Percentiles rank a stretch among this genome's conserved stretches.
Evolutionary conservation across 1,140 invertebrate species (phyloP).

Genomic region (Pseudomyrmex cubaensis): DNA sequence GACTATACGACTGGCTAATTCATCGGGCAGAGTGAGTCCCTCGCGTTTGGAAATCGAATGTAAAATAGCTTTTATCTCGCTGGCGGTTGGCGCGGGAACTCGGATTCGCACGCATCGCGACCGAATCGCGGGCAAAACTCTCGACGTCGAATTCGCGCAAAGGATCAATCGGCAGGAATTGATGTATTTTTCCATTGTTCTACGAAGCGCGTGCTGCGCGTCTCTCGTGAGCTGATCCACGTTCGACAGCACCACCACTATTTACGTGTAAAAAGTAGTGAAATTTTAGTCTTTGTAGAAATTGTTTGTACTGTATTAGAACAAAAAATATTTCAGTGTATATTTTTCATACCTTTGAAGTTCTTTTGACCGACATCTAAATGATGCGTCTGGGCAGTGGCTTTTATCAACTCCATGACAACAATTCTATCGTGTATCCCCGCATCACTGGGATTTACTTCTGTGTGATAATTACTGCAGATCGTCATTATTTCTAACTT

Average conservation of each 20-base stretch:
- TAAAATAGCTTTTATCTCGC: constrained; percentile 91
- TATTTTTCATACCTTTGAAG: constrained; percentile 92
- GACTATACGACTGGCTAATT: constrained; percentile 92
- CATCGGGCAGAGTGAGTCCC: constrained; percentile 90
- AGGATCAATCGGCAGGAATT: constrained; percentile 97
- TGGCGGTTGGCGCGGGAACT: constrained; percentile 93
- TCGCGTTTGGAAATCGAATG: constrained; percentile 93
- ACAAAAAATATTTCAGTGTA: constrained; percentile 1
- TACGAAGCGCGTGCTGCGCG: constrained; percentile 98
- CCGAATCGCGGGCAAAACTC: constrained; percentile 97
- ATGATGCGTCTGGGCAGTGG: constrained; percentile 97
- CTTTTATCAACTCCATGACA: constrained; percentile 99
- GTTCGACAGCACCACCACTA: constrained; percentile 97
- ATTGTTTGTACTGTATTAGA: constrained; percentile 4
- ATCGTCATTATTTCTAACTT: constrained; percentile 98
- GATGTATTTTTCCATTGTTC: constrained; percentile 99
- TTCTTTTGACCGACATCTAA: constrained; percentile 95
- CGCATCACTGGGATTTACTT: constrained; percentile 99
- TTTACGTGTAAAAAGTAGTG: constrained; percentile 53
- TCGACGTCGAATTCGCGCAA: constrained; percentile 97
- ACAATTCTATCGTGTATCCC: constrained; percentile 98
- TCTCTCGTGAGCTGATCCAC: constrained; percentile 98
- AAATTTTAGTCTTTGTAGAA: constrained; percentile 4
- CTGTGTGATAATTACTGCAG: constrained; percentile 98
- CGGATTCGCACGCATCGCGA: constrained; percentile 97